phyloP scores from a whole-genome alignment of 2,113 vertebrate species.

The Sapayoa aenigma region DNA sequence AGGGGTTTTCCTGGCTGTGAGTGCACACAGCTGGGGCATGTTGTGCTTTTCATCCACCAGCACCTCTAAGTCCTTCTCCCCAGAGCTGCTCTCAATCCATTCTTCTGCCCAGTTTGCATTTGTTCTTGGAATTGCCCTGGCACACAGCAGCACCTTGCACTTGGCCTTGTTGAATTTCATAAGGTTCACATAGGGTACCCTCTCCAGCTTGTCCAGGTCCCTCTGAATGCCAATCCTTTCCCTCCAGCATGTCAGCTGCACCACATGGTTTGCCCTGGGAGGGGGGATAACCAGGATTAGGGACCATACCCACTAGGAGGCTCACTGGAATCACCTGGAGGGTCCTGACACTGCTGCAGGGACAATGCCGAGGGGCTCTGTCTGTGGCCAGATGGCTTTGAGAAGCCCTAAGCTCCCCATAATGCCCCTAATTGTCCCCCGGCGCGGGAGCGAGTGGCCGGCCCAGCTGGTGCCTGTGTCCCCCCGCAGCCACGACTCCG shows the following conservation, averaged over 20 bases:
- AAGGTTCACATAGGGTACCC: not conserved
- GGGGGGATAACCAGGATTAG: not conserved
- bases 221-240: not conserved
- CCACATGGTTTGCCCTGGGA: not conserved
- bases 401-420: constrained; percentile 24
- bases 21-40: not conserved
- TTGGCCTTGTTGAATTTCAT: not conserved
- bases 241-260: not conserved
- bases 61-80: not conserved
- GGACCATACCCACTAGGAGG: not conserved
- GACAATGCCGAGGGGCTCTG: not conserved
- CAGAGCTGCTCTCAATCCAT: not conserved
- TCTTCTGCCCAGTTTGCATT: not conserved
- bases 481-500: not conserved
- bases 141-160: not conserved
- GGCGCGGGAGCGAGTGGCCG: not conserved
- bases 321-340: not conserved
- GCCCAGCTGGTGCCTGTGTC: constrained; percentile 35
- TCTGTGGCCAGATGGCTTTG: not conserved
- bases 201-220: not conserved
- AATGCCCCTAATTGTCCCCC: constrained; percentile 51
- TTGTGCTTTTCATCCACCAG: not conserved
- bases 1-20: not conserved
- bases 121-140: not conserved
- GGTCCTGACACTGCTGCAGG: not conserved